Conservation (phyloP, 2,797 vertebrate species). For the Trematomus bernacchii region DNA sequence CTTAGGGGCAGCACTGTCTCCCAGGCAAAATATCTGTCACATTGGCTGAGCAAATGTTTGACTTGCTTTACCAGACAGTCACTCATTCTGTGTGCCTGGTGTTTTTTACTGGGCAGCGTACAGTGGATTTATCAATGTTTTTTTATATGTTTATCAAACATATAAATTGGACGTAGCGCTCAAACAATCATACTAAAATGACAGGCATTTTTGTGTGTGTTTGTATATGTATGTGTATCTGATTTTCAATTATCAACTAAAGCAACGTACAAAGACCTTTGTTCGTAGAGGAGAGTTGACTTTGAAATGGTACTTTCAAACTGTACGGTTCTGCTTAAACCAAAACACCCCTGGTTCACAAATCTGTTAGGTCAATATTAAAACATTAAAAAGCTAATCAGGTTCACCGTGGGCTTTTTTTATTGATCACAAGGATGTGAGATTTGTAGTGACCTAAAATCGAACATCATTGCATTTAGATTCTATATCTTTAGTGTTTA, state of each 20-base stretch:
- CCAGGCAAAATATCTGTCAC: neutral
- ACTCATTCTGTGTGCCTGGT: neutral
- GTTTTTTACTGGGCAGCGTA: neutral
- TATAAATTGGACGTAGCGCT: too few relatives aligned
- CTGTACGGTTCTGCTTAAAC: slow-evolving; percentile 3
- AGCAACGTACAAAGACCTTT: neutral
- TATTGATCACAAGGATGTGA: neutral
- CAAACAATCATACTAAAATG: too few relatives aligned
- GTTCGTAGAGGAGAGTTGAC: neutral
- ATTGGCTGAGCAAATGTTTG: neutral
- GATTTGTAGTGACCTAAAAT: neutral
- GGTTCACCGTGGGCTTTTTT: neutral
- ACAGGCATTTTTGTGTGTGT: too few relatives aligned
- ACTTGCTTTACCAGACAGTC: neutral
- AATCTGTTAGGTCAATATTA: neutral
- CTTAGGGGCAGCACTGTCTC: slow-evolving; percentile 7
- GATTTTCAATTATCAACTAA: too few relatives aligned
- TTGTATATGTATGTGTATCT: too few relatives aligned
- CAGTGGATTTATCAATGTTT: neutral
- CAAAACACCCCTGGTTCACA: neutral
- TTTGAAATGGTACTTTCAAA: slow-evolving; percentile 1
- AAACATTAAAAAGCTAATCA: neutral
- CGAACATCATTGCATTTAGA: neutral
- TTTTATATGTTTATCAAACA: too few relatives aligned
- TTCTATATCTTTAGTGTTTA: neutral